A percentile compares a stretch with the other conserved stretches of the same genome.
These are phyloP conservation scores for Dermatemys mawii DNA, from an alignment of 2,113 vertebrate species.

Conservation along the genomic window DNA sequence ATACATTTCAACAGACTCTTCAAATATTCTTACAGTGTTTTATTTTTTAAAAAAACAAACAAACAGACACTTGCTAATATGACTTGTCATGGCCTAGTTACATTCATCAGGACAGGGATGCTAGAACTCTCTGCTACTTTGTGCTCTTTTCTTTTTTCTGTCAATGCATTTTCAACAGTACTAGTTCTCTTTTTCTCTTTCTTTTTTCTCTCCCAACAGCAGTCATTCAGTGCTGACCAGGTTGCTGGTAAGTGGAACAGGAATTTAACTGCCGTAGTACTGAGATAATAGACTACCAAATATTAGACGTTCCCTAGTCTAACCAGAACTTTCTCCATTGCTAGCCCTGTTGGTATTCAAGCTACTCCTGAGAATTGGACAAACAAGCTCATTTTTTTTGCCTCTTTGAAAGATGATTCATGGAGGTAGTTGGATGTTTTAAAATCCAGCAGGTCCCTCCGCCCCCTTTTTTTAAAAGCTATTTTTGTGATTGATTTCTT, in stretches of 20 bases:
- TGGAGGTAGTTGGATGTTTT: slow-evolving; percentile 74
- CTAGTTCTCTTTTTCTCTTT: slow-evolving; percentile 72
- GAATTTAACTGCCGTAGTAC: slow-evolving; percentile 28
- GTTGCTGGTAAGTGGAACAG: slow-evolving; percentile 83
- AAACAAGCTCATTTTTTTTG: slow-evolving; percentile 50
- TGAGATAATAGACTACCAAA: slow-evolving; percentile 5
- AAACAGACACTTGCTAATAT: neutral
- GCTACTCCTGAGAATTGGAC: slow-evolving; percentile 64
- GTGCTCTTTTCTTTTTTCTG: slow-evolving; percentile 66
- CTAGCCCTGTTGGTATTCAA: slow-evolving; percentile 46
- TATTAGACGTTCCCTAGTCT: slow-evolving; percentile 37
- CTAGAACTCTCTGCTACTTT: neutral
- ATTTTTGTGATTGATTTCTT: slow-evolving; percentile 81
- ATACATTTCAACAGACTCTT: slow-evolving; percentile 27
- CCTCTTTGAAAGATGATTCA: slow-evolving; percentile 73
- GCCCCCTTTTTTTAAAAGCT: slow-evolving; percentile 73
- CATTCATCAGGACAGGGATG: neutral
- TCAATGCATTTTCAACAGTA: slow-evolving; percentile 83
- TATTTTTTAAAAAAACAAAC: too few species aligned
- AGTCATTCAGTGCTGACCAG: slow-evolving; percentile 88
- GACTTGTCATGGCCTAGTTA: neutral
- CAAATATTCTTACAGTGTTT: neutral
- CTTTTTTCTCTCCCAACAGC: slow-evolving; percentile 64
- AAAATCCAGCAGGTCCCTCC: slow-evolving; percentile 58
- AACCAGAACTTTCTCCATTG: slow-evolving; percentile 43